Conservation (phyloP, 2,888 invertebrate genomes). For the Lithophane semibrunnea region DNA sequence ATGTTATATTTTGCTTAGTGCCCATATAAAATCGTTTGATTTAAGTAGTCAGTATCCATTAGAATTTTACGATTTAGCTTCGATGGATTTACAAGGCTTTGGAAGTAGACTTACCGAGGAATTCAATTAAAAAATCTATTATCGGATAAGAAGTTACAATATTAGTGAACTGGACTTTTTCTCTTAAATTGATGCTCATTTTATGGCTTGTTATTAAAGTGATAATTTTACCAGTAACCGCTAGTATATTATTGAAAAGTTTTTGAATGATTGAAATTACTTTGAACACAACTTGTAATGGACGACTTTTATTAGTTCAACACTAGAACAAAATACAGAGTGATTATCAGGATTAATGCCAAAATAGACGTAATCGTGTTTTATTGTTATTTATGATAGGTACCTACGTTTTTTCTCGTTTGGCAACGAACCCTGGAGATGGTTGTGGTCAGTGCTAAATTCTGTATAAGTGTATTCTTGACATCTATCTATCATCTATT, state of each 20-base stretch:
- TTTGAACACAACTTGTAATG: background rate
- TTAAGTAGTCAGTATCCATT: conserved; percentile 47
- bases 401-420: background rate
- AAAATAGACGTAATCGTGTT: background rate
- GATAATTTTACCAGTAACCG: background rate
- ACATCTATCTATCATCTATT: no score
- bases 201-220: background rate
- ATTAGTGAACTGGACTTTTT: background rate
- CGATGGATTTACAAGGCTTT: conserved; percentile 56
- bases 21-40: conserved; percentile 56
- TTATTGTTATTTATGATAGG: background rate
- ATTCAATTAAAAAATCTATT: conserved; percentile 53
- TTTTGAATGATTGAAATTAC: background rate
- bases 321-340: background rate
- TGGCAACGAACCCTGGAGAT: background rate
- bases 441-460: background rate
- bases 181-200: background rate
- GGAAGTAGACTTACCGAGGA: conserved; percentile 42
- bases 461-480: background rate
- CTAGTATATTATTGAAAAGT: background rate
- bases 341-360: background rate
- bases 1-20: conserved; percentile 39
- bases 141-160: conserved; percentile 37
- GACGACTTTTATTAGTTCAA: background rate
- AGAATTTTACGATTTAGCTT: conserved; percentile 48